Base-by-base conservation (phyloP, 2,113 vertebrate species). In the Muscicapa adusta region DNA sequence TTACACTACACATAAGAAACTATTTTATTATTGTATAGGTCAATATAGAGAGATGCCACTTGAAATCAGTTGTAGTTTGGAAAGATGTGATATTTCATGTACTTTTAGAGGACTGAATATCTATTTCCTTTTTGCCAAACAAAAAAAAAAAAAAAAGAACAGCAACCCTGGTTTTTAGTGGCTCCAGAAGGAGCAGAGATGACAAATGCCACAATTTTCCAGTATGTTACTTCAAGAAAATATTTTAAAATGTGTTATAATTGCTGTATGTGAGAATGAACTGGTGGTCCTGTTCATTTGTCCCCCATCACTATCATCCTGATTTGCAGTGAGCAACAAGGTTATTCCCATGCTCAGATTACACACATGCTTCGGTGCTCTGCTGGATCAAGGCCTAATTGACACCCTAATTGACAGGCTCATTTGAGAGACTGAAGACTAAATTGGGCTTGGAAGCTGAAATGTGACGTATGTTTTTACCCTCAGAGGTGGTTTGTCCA, bases 321-420 rank as follows among this genome's bases (percentile, higher is more conserved):
- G 83, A 84, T 93, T 95, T 91, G 71, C 87, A 89, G 90, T 78
- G 75, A 94, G 91, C 80, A 96, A 75, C 81, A 91, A 75, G 61
- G 63, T 95, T 95, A 92, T 96, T 97, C 94, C 51, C 93, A 88
- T 88, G 89, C 94, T 94, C 85, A 93, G 91, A 96, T 93, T 96
- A 93, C 77, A 93, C 80, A 76, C 85, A 80, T 94, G 81, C 86
- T 93, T 92, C 92, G 73, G 81, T 93, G 88, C 90, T 95, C 87
- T 94, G 77, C 94, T 93, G 92, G 89, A 96, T 94, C 94, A 93
- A 92, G 93, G 96, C 95, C 94, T 92, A 95, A 84, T 95, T 97
- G 95, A 93, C 94, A 91, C 95, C 94, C 93, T 95, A 94, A 96
- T 91, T 91, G 94, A 93, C 94, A 93, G 83, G 68, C 89, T 93